Percentiles rank a stretch among this genome's conserved stretches.
These are phyloP conservation scores for Drosophila lacicola DNA, from an alignment of 2,888 invertebrate genomes.

Conservation along the genomic window DNA sequence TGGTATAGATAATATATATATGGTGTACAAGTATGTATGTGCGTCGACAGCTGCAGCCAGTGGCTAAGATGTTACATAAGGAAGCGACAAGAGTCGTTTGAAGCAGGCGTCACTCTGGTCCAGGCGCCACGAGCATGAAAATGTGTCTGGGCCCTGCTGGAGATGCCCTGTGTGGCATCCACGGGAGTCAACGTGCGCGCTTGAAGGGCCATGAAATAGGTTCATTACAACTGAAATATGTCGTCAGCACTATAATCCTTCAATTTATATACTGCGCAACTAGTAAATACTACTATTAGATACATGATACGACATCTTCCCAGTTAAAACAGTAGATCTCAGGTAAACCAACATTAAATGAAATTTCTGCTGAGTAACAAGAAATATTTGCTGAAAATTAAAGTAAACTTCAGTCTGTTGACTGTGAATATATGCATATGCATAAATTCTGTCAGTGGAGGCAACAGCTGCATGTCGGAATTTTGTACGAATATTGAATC, in stretches of 20 bases:
- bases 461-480: too few relatives aligned
- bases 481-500: too few relatives aligned
- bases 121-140: constrained; percentile 68
- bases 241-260: constrained; percentile 8
- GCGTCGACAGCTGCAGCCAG: constrained; percentile 32
- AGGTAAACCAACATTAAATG: neutral
- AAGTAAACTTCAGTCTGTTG: too few relatives aligned
- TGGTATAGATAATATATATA: neutral
- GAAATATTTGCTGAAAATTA: too few relatives aligned
- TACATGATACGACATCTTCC: neutral
- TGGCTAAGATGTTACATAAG: constrained; percentile 51
- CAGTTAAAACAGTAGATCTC: neutral
- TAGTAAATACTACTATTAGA: neutral
- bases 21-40: neutral
- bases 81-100: constrained; percentile 50
- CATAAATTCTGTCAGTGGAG: too few relatives aligned
- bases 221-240: constrained; percentile 41
- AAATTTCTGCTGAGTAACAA: too few relatives aligned
- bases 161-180: constrained; percentile 28
- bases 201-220: constrained; percentile 41
- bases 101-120: constrained; percentile 61
- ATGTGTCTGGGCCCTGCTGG: constrained; percentile 47
- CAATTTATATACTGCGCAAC: neutral
- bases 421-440: too few relatives aligned
- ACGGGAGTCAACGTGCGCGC: constrained; percentile 41